phyloP scores from a whole-genome alignment of 2,888 invertebrate genomes.

The Nemoura dubitans region DNA sequence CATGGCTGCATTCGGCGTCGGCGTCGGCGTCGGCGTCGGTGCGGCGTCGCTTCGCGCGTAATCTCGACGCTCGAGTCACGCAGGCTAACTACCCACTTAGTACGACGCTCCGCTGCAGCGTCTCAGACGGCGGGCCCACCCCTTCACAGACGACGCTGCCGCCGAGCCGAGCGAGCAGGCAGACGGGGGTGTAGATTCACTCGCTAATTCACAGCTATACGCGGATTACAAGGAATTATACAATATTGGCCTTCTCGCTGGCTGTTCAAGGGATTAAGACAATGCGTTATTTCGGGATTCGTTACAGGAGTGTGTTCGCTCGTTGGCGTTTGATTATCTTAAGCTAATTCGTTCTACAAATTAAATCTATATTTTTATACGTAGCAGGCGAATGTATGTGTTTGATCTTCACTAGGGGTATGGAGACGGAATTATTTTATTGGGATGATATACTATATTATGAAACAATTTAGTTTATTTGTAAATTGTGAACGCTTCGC shows the following conservation, averaged over 20 bases:
- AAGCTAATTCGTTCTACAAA: neutral
- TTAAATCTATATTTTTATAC: neutral
- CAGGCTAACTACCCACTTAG: conserved; percentile 23
- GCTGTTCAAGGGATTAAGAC: conserved; percentile 2
- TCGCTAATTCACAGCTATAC: conserved; percentile 13
- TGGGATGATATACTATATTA: neutral
- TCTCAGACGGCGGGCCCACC: neutral
- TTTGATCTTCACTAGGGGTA: neutral
- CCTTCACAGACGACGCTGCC: neutral
- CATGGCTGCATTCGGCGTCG: neutral
- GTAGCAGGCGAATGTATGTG: neutral
- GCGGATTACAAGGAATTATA: conserved; percentile 15
- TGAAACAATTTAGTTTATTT: neutral
- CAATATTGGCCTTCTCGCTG: neutral
- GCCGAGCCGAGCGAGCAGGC: neutral
- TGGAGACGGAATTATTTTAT: neutral
- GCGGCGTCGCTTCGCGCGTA: neutral
- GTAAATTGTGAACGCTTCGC: neutral
- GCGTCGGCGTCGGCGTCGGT: neutral
- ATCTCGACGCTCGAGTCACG: neutral
- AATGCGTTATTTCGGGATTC: conserved; percentile 7
- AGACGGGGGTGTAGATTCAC: conserved; percentile 18
- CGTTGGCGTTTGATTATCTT: neutral
- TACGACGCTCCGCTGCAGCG: neutral
- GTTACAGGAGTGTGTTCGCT: neutral